phyloP scores from a whole-genome alignment of 2,113 vertebrate species.

The Poecilia latipinna region DNA sequence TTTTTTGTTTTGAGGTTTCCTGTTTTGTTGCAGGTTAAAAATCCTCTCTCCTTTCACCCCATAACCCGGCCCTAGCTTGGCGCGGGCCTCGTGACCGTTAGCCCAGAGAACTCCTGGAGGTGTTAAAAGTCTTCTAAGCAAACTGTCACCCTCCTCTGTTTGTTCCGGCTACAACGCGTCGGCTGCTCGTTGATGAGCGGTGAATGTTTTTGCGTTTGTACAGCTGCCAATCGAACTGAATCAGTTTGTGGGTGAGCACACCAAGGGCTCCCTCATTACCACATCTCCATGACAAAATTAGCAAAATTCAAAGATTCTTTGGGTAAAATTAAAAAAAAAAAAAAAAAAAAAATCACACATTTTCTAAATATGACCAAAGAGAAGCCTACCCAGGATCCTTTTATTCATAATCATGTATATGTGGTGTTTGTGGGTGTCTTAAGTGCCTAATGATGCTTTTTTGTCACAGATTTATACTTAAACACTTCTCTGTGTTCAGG shows the following conservation, averaged over 20 bases:
- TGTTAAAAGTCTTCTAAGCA: not conserved
- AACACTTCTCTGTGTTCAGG: conserved; percentile 9
- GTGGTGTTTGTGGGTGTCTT: not conserved
- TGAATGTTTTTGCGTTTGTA: not conserved
- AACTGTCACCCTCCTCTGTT: not conserved
- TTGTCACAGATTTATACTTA: conserved; percentile 9
- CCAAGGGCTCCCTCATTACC: not conserved
- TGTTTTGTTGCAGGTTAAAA: conserved; percentile 34
- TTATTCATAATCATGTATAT: not conserved
- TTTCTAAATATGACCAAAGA: conserved; percentile 26
- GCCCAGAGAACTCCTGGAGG: not conserved
- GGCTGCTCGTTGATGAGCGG: not conserved
- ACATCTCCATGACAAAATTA: not conserved
- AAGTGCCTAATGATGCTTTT: conserved; percentile 43
- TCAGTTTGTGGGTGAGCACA: not conserved
- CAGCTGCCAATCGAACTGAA: not conserved
- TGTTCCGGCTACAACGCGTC: not conserved
- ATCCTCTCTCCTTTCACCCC: not conserved
- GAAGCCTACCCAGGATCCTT: not conserved
- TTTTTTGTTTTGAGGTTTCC: conserved; percentile 17
- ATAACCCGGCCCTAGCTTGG: not conserved
- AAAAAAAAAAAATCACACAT: not conserved
- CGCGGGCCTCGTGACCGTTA: conserved; percentile 3
- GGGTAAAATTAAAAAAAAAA: not conserved
- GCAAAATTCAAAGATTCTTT: not conserved